Evolutionary conservation across 1,140 invertebrate species (phyloP).

Genomic region (Macrostomum lignano): DNA sequence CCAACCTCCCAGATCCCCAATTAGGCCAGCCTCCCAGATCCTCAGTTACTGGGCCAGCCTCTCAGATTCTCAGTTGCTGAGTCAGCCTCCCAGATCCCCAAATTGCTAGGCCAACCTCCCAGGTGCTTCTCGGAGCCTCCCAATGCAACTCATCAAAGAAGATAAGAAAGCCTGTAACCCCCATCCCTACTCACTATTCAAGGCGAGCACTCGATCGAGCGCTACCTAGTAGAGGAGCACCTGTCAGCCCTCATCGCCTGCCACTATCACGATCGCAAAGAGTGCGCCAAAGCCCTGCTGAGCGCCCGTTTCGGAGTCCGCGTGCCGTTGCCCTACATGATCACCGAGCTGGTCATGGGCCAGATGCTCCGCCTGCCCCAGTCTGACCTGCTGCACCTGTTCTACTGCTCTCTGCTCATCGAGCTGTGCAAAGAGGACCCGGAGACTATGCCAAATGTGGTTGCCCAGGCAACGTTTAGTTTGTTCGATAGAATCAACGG

Average conservation of each 20-base stretch:
- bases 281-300: slow-evolving; percentile 49
- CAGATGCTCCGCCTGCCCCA: slow-evolving; percentile 71
- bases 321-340: slow-evolving; percentile 85
- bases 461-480: slow-evolving; percentile 87
- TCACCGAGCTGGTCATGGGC: slow-evolving; percentile 67
- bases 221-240: slow-evolving; percentile 5
- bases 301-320: slow-evolving; percentile 69
- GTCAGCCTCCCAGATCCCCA: slow-evolving; percentile 5
- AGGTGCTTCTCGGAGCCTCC: no score
- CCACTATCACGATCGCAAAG: neutral
- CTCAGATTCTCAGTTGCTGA: no score
- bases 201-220: slow-evolving; percentile 5
- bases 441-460: slow-evolving; percentile 71
- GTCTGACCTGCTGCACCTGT: slow-evolving; percentile 55
- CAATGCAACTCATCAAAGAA: no score
- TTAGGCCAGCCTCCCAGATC: no score
- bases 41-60: no score
- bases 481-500: slow-evolving; percentile 73
- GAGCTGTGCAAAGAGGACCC: slow-evolving; percentile 87
- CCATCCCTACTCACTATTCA: slow-evolving; percentile 1
- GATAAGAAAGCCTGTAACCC: neutral
- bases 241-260: neutral
- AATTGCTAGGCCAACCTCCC: neutral
- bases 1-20: no score
- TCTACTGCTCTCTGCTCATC: slow-evolving; percentile 74